Evolutionary conservation across 2,888 invertebrate species (phyloP), one percentile per base, ranked within the genome.

Genomic region (Helicoverpa assulta): DNA sequence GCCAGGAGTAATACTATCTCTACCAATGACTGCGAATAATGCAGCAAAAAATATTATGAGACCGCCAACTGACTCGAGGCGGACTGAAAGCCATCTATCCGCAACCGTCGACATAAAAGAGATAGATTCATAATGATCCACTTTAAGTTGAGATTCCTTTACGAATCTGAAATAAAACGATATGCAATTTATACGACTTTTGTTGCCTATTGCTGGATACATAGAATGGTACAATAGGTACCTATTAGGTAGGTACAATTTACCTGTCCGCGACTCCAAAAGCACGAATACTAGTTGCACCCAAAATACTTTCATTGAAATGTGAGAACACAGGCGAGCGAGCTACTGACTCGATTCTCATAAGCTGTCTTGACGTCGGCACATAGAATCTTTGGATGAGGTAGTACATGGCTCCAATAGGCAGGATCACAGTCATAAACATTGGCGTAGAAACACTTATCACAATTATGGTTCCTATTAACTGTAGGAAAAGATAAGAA

Each of bases 261-360:
- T 61, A 96, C 96, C 96, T 96, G 16, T 97, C 94, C 84, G 97
- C 97, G 54, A 98, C 98, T 52, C 97, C 96, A 88, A 98, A 99
- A 0, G 99, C 99, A 83, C 99, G 96, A 81, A 99, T 99, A 0
- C 98, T 98, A 47, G 97, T 96, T 0, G 98, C 97, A 85, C 98
- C 98, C 7, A 98, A 98, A 59, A 99, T 97, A 53, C 98, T 99
- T 95, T 99, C 99, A 43, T 98, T 98, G 88, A 99, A 99, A 94
- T 99, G 99, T 8, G 99, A 99, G 94, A 99, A 99, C 85, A 99
- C 98, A 0, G 99, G 99, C 43, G 99, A 99, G 70, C 99, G 96
- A 0, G 99, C 98, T 0, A 99, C 97, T 0, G 99, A 99, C 91
- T 99, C 98, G 73, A 99, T 95, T 64, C 99, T 96, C 95, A 99